These are phyloP conservation scores for Cephalotes varians DNA, from an alignment of 2,888 invertebrate species.

Conservation along the genomic window DNA sequence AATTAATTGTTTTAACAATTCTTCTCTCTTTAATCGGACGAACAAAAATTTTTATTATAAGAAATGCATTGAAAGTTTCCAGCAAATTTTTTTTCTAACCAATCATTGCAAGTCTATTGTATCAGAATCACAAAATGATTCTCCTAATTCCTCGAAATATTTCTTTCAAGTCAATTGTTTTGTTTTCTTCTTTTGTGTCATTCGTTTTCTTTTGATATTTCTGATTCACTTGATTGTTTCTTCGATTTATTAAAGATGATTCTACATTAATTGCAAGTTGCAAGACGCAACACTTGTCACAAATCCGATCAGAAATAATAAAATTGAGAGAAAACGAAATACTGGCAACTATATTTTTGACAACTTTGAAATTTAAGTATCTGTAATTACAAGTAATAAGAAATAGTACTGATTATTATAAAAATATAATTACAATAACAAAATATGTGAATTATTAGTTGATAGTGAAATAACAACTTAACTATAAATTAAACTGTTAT, in stretches of 20 bases:
- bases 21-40: neutral
- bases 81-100: neutral
- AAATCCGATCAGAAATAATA: too few relatives aligned
- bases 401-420: too few relatives aligned
- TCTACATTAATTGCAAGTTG: too few relatives aligned
- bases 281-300: too few relatives aligned
- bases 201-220: neutral
- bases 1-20: neutral
- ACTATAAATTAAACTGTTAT: too few relatives aligned
- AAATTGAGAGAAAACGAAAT: too few relatives aligned
- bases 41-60: neutral
- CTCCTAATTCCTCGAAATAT: neutral
- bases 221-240: neutral
- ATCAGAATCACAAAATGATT: neutral
- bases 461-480: too few relatives aligned
- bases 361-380: too few relatives aligned
- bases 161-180: neutral
- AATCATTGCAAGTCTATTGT: neutral
- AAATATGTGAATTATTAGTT: too few relatives aligned
- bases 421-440: too few relatives aligned
- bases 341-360: too few relatives aligned
- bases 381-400: too few relatives aligned
- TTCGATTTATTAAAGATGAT: neutral
- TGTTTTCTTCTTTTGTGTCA: neutral
- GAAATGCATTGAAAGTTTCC: neutral